Percentiles rank a stretch among this genome's conserved stretches.
phyloP scores from a whole-genome alignment of 2,888 invertebrate genomes.

The Leptinotarsa tumamoca region DNA sequence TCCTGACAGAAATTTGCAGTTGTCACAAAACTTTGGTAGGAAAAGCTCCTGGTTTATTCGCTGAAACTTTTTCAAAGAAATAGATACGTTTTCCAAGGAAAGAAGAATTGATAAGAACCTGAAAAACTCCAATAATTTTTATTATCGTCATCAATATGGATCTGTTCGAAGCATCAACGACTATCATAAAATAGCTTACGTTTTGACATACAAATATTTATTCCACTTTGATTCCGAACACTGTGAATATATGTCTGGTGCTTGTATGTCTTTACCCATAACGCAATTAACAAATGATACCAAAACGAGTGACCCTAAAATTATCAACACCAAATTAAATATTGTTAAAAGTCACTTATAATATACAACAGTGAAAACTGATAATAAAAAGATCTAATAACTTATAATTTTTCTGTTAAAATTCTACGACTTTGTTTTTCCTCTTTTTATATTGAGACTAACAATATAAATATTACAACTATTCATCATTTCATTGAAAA shows the following conservation, averaged over 20 bases:
- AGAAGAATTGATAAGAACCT: background rate
- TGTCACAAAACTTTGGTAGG: too few relatives aligned
- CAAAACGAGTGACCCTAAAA: constrained; percentile 54
- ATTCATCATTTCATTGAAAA: constrained; percentile 46
- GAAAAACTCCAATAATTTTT: constrained; percentile 3
- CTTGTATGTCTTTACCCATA: constrained; percentile 23
- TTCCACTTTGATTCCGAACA: constrained; percentile 22
- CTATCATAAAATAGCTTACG: background rate
- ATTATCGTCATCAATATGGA: background rate
- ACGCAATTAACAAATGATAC: constrained; percentile 43
- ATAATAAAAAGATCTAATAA: constrained; percentile 51
- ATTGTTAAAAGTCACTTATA: constrained; percentile 52
- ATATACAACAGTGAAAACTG: constrained; percentile 53
- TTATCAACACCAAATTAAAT: constrained; percentile 58
- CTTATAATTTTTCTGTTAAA: constrained; percentile 49
- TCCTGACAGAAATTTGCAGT: too few relatives aligned
- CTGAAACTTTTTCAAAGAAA: background rate
- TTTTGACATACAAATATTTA: constrained; percentile 5
- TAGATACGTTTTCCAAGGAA: background rate
- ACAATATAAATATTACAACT: constrained; percentile 48
- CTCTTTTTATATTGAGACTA: constrained; percentile 44
- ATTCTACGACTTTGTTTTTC: constrained; percentile 35
- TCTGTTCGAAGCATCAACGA: background rate
- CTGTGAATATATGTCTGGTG: constrained; percentile 26
- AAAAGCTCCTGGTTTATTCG: background rate